Percentiles rank a stretch among this genome's conserved stretches.
Evolutionary conservation across 2,888 invertebrate genomes (phyloP).

Genomic region (Arrhopalites spinosus): DNA sequence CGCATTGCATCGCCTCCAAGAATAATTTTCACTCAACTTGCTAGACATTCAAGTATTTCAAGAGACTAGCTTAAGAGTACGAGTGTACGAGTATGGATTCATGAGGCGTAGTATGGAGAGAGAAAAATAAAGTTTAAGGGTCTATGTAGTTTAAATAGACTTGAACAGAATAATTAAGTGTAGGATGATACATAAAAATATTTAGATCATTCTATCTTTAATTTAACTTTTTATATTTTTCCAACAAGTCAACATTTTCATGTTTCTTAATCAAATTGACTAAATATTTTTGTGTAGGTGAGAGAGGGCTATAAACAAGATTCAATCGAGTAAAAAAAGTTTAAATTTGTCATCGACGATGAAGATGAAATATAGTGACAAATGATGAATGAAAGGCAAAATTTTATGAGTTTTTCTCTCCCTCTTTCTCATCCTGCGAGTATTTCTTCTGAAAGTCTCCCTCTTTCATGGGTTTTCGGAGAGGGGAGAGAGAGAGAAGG

Average conservation of each 20-base stretch:
- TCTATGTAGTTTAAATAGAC: too few relatives aligned
- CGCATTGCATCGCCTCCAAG: background rate
- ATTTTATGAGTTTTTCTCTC: background rate
- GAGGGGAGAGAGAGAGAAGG: background rate
- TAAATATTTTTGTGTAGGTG: too few relatives aligned
- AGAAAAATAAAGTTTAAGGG: too few relatives aligned
- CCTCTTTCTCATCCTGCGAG: background rate
- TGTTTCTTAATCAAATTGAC: too few relatives aligned
- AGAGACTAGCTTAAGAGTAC: too few relatives aligned
- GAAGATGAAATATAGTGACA: conserved; percentile 18
- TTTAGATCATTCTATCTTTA: too few relatives aligned
- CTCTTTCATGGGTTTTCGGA: background rate
- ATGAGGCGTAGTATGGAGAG: too few relatives aligned
- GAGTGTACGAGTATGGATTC: too few relatives aligned
- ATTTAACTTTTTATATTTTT: too few relatives aligned
- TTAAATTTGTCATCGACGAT: background rate
- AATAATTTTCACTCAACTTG: too few relatives aligned
- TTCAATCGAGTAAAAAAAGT: conserved; percentile 23
- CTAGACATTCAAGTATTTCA: too few relatives aligned
- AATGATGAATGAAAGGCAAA: background rate
- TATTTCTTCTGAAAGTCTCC: background rate
- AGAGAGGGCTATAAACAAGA: conserved; percentile 20
- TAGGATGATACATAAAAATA: background rate
- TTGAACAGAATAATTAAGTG: background rate
- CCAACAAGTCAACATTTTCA: too few relatives aligned